Conservation (phyloP, 2,888 invertebrate genomes). For the Thumatha senex region DNA sequence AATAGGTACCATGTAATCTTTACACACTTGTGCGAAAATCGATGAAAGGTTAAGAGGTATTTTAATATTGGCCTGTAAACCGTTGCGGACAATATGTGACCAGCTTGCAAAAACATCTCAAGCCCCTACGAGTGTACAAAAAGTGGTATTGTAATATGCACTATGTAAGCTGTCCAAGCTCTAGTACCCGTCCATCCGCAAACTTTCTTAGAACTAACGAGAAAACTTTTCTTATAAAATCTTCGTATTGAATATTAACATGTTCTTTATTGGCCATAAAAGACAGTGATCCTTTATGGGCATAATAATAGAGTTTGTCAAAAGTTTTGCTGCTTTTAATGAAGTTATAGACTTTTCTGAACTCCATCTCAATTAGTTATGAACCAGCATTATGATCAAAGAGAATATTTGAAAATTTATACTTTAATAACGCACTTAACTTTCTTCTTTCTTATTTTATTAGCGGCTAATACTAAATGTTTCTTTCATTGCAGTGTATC, state of each 20-base stretch:
- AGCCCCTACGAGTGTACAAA: constrained; percentile 20
- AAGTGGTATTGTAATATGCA: constrained; percentile 27
- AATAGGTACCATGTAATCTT: too few species aligned
- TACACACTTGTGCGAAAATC: not conserved
- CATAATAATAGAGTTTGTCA: constrained; percentile 55
- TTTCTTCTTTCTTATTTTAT: too few species aligned
- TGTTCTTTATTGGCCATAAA: constrained; percentile 67
- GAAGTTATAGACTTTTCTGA: constrained; percentile 41
- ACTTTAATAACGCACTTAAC: too few species aligned
- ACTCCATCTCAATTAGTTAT: constrained; percentile 44
- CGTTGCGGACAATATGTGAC: constrained; percentile 25
- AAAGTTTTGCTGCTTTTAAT: constrained; percentile 43
- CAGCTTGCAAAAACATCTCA: constrained; percentile 23
- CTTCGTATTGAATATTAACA: constrained; percentile 75
- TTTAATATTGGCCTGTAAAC: constrained; percentile 10
- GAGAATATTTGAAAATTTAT: too few species aligned
- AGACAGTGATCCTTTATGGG: constrained; percentile 48
- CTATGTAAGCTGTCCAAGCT: constrained; percentile 21
- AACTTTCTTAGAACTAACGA: constrained; percentile 59
- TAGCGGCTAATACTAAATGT: too few species aligned
- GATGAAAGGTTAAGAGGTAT: not conserved
- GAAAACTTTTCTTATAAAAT: constrained; percentile 73
- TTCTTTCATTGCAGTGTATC: too few species aligned
- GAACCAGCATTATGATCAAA: constrained; percentile 31
- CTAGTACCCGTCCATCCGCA: constrained; percentile 45